A percentile compares a stretch with the other conserved stretches of the same genome.
phyloP scores from a whole-genome alignment of 2,888 invertebrate species.

The Troides aeacus region DNA sequence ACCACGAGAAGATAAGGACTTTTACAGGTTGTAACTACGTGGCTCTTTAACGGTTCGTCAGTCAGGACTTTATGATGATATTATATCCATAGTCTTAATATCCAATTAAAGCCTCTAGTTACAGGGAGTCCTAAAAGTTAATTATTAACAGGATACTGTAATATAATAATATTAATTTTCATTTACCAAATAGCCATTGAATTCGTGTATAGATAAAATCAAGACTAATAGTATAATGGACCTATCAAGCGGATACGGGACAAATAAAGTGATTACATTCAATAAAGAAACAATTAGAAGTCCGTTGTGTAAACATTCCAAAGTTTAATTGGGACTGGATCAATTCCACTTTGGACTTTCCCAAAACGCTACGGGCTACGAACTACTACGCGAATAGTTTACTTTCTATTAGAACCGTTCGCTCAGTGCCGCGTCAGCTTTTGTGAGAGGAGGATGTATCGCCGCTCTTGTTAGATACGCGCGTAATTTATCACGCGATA shows the following conservation, averaged over 20 bases:
- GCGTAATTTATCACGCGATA: slow-evolving; percentile 23
- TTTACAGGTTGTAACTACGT: too few species aligned
- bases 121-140: too few species aligned
- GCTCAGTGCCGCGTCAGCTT: slow-evolving; percentile 55
- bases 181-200: not conserved
- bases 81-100: too few species aligned
- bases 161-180: too few species aligned
- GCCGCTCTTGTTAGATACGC: slow-evolving; percentile 15
- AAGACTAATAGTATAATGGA: not conserved
- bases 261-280: not conserved
- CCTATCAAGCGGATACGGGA: not conserved
- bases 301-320: slow-evolving; percentile 25
- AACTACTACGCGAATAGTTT: slow-evolving; percentile 28
- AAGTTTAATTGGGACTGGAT: slow-evolving; percentile 50
- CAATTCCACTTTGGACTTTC: slow-evolving; percentile 53
- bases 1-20: too few species aligned
- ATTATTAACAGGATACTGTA: too few species aligned
- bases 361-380: slow-evolving; percentile 55
- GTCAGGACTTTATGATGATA: too few species aligned
- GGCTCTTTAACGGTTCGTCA: too few species aligned
- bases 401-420: slow-evolving; percentile 23
- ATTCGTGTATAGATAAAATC: not conserved
- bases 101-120: too few species aligned
- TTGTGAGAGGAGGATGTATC: slow-evolving; percentile 35
- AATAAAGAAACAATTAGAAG: not conserved